Evolutionary conservation across 1,140 invertebrate genomes (phyloP).

Genomic region (Drosophila micromelanica): DNA sequence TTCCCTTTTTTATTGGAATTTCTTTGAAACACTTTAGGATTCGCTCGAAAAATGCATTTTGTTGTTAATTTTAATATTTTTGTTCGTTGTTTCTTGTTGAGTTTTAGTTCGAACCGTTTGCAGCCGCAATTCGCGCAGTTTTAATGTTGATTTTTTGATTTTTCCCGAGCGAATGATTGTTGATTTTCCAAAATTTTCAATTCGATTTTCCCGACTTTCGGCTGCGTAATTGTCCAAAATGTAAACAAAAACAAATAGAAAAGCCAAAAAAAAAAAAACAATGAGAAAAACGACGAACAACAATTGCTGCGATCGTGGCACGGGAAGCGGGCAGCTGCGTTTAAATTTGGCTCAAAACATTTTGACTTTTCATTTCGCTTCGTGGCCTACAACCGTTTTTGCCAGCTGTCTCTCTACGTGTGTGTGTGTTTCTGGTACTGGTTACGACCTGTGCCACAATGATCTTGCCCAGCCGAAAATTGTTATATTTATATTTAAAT

Average conservation of each 20-base stretch:
- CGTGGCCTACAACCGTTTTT: not conserved
- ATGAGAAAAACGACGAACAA: not conserved
- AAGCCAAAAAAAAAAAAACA: constrained; percentile 8
- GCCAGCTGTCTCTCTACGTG: not conserved
- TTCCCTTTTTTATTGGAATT: not conserved
- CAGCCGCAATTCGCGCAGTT: constrained; percentile 18
- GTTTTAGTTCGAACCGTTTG: constrained; percentile 7
- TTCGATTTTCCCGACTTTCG: constrained; percentile 44
- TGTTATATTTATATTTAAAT: constrained; percentile 16
- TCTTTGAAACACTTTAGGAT: not conserved
- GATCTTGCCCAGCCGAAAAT: constrained; percentile 9
- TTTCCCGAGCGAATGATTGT: constrained; percentile 7
- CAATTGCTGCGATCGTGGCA: not conserved
- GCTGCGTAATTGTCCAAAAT: constrained; percentile 76
- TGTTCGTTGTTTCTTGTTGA: not conserved
- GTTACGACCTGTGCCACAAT: constrained; percentile 9
- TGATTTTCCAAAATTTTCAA: constrained; percentile 28
- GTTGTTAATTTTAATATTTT: not conserved
- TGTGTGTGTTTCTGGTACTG: not conserved
- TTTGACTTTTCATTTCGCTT: constrained; percentile 12
- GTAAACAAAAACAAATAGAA: constrained; percentile 56
- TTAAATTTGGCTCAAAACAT: constrained; percentile 23
- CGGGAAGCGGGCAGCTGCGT: constrained; percentile 4
- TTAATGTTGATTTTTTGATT: constrained; percentile 32
- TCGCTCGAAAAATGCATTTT: not conserved